Percentiles rank a stretch among this genome's conserved stretches.
Evolutionary conservation across 64 coral and sea anemone genomes (phyloP).

Genomic region (Stichodactyla helianthus): DNA sequence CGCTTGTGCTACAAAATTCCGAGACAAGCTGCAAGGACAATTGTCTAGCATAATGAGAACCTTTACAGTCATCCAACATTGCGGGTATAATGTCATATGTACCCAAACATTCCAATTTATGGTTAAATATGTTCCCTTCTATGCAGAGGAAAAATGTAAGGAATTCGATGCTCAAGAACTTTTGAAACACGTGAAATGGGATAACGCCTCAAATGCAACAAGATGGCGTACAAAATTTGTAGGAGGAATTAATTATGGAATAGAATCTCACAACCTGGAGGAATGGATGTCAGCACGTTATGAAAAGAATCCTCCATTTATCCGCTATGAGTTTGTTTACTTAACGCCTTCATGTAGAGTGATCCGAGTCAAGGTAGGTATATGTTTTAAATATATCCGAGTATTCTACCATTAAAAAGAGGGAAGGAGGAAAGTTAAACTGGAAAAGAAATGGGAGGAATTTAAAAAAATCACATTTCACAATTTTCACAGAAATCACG

Average conservation of each 20-base stretch:
- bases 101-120: too few species aligned
- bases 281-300: not conserved
- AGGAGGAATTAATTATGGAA: not conserved
- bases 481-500: too few species aligned
- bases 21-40: too few species aligned
- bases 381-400: not conserved
- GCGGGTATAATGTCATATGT: too few species aligned
- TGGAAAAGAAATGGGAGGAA: too few species aligned
- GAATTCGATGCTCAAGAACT: slow-evolving; percentile 1
- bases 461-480: too few species aligned
- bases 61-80: too few species aligned
- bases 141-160: not conserved
- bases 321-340: not conserved
- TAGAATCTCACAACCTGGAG: not conserved
- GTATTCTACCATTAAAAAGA: not conserved
- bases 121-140: not conserved
- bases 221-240: not conserved
- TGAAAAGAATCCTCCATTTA: not conserved
- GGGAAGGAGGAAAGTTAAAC: too few species aligned
- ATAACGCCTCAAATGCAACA: not conserved
- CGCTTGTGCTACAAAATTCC: too few species aligned
- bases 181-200: not conserved
- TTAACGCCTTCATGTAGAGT: not conserved
- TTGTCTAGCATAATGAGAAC: too few species aligned
- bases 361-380: not conserved